phyloP scores from a whole-genome alignment of 2,113 vertebrate species.

The Pterocles orientalis region DNA sequence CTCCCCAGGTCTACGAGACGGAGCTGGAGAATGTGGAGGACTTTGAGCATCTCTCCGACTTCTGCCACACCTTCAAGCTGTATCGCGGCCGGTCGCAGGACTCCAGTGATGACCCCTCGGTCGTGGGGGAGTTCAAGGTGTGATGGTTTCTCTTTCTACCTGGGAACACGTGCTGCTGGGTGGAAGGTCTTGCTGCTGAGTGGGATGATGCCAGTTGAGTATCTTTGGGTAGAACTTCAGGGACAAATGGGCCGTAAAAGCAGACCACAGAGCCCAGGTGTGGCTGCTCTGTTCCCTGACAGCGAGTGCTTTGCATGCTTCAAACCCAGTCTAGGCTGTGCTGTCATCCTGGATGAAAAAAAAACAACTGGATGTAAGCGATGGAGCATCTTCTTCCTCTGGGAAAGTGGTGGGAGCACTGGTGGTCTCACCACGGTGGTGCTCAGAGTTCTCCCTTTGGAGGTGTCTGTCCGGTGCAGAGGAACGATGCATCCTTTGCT shows the following conservation, averaged over 20 bases:
- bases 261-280: background rate
- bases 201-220: background rate
- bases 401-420: background rate
- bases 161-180: background rate
- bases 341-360: background rate
- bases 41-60: slow-evolving; percentile 86
- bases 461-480: background rate
- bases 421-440: background rate
- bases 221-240: background rate
- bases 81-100: slow-evolving; percentile 87
- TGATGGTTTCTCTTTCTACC: background rate
- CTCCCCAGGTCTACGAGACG: slow-evolving; percentile 83
- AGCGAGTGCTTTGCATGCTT: background rate
- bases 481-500: background rate
- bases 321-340: background rate
- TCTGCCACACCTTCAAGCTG: slow-evolving; percentile 94
- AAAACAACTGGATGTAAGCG: background rate
- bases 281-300: background rate
- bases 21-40: slow-evolving; percentile 86
- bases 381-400: background rate
- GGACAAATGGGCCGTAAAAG: background rate
- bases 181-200: background rate
- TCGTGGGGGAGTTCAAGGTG: slow-evolving; percentile 98
- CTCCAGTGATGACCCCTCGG: slow-evolving; percentile 86
- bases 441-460: background rate